Evolutionary conservation across 2,888 invertebrate genomes (phyloP), one percentile per base, ranked within the genome.

Genomic region (Drosophila barbarae): DNA sequence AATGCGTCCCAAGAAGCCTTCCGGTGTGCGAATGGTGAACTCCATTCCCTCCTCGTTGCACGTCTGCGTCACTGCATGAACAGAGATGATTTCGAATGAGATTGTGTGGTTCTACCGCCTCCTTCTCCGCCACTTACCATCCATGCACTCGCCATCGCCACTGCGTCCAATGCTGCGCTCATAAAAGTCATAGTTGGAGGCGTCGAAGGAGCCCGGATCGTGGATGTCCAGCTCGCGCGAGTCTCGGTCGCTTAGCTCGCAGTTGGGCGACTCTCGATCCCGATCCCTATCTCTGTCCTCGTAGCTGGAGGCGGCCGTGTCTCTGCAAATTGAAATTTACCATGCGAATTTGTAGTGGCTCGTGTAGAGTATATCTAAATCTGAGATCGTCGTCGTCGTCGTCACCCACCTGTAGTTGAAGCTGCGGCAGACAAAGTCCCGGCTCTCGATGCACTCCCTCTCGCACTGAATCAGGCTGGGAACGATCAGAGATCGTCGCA

Each of bases 41-140:
- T 96, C 96, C 96, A 97, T 97, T 1, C 96, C 97, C 87, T 97
- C 96, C 90, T 96, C 96, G 84, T 95, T 96, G 89, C 97, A 97
- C 1, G 95, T 94, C 92, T 97, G 96, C 53, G 95, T 95, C 54
- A 97, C 96, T 96, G 13, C 8, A 4, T 23, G 8, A 7, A 15
- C 4, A 47, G 83, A 46, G 47, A 59, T 61, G 34, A 57, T 65
- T 65, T 8, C 2, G 15, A 10, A 12, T 28, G 7, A 44, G 44
- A 44, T 44, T 44, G 15, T 15, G 30, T 30, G 28, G 34, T 9
- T 34, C 15, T 13, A 36, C 32, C 30, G 55, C 41, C 41, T 34
- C 3, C 38, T 39, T 12, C 23, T 34, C 15, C 15, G 15, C 13
- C 41, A 35, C 47, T 38, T 32, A 96, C 96, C 96, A 90, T 96